Conservation (phyloP, 2,113 vertebrate species). For the Condylura cristata region DNA sequence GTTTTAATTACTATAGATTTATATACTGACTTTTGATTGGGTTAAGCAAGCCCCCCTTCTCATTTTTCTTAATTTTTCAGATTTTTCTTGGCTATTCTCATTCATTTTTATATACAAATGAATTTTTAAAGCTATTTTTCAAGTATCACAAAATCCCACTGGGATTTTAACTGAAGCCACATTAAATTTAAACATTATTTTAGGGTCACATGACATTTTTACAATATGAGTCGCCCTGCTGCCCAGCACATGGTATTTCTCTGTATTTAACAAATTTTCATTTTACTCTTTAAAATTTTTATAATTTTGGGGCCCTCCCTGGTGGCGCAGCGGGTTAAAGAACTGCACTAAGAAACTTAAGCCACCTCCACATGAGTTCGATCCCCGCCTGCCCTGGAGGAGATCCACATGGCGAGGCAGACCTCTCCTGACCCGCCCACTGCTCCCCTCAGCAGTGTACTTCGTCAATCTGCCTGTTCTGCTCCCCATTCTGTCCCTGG, state of each 20-base stretch:
- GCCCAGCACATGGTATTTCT: not conserved
- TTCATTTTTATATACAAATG: conserved; percentile 54
- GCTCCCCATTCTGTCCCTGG: no score
- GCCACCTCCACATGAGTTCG: no score
- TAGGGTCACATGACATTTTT: conserved; percentile 59
- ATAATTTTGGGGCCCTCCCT: no score
- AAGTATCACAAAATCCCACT: conserved; percentile 61
- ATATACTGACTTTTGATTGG: conserved; percentile 62
- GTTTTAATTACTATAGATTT: conserved; percentile 63
- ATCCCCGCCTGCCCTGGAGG: no score
- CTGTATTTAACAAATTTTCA: conserved; percentile 37
- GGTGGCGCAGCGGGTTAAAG: no score
- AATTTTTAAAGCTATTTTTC: conserved; percentile 67
- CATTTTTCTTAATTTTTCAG: conserved; percentile 65
- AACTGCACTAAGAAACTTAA: no score
- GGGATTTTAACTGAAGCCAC: conserved; percentile 56
- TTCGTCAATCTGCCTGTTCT: no score
- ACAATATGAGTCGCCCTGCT: conserved; percentile 18
- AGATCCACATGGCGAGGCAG: no score
- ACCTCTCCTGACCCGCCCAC: no score
- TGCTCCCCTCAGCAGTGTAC: no score
- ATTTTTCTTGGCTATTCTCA: conserved; percentile 69
- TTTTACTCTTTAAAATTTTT: conserved; percentile 4
- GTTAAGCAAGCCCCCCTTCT: conserved; percentile 52
- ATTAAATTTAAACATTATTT: conserved; percentile 58